Percentiles rank a stretch among this genome's conserved stretches.
Evolutionary conservation across 2,888 invertebrate genomes (phyloP).

Genomic region (Archips crataeganus): DNA sequence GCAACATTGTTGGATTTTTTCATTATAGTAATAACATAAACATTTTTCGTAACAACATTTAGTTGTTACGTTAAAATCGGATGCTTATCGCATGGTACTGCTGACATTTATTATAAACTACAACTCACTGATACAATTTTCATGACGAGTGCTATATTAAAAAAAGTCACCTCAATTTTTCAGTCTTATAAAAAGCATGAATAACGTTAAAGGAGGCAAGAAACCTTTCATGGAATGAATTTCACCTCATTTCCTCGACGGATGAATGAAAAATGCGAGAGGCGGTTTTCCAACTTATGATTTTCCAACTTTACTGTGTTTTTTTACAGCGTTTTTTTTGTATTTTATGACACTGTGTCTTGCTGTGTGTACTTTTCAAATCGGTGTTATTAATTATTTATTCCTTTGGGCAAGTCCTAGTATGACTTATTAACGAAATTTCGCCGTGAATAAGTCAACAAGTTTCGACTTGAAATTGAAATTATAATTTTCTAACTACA

Average conservation of each 20-base stretch:
- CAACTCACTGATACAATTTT: background rate
- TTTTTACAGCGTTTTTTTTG: conserved; percentile 5
- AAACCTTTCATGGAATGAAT: conserved; percentile 43
- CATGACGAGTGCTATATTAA: conserved; percentile 13
- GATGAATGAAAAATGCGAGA: conserved; percentile 39
- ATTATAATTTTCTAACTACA: background rate
- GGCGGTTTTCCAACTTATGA: conserved; percentile 25
- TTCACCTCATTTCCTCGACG: conserved; percentile 42
- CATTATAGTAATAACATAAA: too few species aligned
- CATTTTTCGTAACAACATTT: too few species aligned
- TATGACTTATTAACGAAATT: background rate
- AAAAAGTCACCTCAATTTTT: conserved; percentile 28
- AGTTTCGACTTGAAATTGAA: background rate
- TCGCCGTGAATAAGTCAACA: background rate
- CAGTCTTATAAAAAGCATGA: conserved; percentile 36
- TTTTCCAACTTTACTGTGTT: background rate
- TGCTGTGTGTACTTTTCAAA: background rate
- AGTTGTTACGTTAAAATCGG: too few species aligned
- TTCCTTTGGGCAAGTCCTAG: background rate
- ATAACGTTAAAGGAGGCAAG: conserved; percentile 38
- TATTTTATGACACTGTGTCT: conserved; percentile 14
- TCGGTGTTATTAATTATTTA: conserved; percentile 15
- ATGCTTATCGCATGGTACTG: background rate
- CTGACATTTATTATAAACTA: background rate
- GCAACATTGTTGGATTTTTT: too few species aligned